These are phyloP conservation scores for Drosophila anceps DNA, from an alignment of 2,888 invertebrate genomes.

Conservation along the genomic window DNA sequence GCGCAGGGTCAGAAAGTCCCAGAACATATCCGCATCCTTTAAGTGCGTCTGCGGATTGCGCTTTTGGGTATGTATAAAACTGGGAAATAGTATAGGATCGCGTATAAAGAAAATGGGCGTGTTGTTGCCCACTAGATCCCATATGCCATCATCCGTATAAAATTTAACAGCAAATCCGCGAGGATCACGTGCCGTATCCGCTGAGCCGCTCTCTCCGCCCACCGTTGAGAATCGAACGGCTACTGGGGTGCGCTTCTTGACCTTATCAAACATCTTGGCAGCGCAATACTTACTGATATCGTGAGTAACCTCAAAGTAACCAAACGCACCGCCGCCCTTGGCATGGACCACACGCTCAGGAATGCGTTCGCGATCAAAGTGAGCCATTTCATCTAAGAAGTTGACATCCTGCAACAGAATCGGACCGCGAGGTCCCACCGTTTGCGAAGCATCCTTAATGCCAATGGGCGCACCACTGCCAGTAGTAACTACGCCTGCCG, in stretches of 20 bases:
- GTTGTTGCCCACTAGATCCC: slow-evolving; percentile 97
- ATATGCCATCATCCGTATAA: slow-evolving; percentile 96
- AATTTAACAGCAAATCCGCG: slow-evolving; percentile 97
- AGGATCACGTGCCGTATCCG: slow-evolving; percentile 96
- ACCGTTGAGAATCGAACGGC: slow-evolving; percentile 94
- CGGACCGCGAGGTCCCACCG: slow-evolving; percentile 95
- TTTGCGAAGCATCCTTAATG: slow-evolving; percentile 88
- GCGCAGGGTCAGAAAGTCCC: slow-evolving; percentile 96
- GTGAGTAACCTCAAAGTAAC: slow-evolving; percentile 94
- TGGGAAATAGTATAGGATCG: slow-evolving; percentile 96
- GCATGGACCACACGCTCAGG: slow-evolving; percentile 98
- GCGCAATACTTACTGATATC: slow-evolving; percentile 93
- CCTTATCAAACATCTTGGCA: slow-evolving; percentile 91
- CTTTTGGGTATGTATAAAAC: slow-evolving; percentile 98
- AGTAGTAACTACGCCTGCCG: slow-evolving; percentile 89
- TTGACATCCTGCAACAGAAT: slow-evolving; percentile 94
- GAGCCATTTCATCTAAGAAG: slow-evolving; percentile 92
- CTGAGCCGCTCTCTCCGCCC: slow-evolving; percentile 95
- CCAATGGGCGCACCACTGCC: slow-evolving; percentile 93
- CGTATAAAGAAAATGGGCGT: slow-evolving; percentile 97
- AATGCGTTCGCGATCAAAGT: slow-evolving; percentile 96
- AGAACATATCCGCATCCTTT: slow-evolving; percentile 97
- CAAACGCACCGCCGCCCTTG: slow-evolving; percentile 96
- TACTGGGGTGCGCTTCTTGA: slow-evolving; percentile 93
- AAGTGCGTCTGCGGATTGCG: slow-evolving; percentile 96